Evolutionary conservation across 2,113 vertebrate genomes (phyloP).

Genomic region (Microcebus ravelobensis): DNA sequence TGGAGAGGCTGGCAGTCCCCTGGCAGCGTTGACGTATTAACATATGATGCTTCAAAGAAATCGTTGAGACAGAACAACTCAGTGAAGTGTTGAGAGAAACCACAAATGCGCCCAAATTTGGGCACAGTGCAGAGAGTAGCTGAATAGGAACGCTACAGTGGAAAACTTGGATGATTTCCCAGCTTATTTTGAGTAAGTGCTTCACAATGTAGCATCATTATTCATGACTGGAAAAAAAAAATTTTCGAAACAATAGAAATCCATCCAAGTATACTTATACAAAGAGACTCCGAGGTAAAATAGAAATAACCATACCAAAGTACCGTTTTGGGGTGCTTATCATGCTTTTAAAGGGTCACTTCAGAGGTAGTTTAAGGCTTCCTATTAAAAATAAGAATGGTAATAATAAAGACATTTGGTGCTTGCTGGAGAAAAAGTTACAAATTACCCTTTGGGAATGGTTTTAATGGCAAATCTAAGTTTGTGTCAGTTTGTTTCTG

Average conservation of each 20-base stretch:
- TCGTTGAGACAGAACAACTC: background rate
- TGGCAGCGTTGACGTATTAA: background rate
- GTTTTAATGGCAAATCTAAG: background rate
- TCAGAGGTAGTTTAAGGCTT: background rate
- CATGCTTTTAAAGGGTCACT: background rate
- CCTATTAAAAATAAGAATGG: background rate
- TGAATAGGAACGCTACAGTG: background rate
- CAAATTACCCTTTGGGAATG: background rate
- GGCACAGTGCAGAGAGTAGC: background rate
- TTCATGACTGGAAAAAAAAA: background rate
- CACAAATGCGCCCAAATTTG: constrained; percentile 15
- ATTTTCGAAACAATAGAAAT: background rate
- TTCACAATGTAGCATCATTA: background rate
- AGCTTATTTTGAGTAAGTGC: background rate
- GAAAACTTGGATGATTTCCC: background rate
- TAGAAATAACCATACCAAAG: background rate
- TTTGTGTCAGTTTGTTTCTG: background rate
- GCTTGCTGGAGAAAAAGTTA: background rate
- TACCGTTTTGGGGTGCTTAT: background rate
- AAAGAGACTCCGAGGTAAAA: background rate
- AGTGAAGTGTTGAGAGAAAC: background rate
- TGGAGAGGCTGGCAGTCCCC: background rate
- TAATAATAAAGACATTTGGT: background rate
- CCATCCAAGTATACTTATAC: background rate
- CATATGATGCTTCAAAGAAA: background rate